A percentile compares a stretch with the other conserved stretches of the same genome.
phyloP scores from a whole-genome alignment of 30 jellyfish, hydroid and myxozoan species.

The Aurelia sp. region DNA sequence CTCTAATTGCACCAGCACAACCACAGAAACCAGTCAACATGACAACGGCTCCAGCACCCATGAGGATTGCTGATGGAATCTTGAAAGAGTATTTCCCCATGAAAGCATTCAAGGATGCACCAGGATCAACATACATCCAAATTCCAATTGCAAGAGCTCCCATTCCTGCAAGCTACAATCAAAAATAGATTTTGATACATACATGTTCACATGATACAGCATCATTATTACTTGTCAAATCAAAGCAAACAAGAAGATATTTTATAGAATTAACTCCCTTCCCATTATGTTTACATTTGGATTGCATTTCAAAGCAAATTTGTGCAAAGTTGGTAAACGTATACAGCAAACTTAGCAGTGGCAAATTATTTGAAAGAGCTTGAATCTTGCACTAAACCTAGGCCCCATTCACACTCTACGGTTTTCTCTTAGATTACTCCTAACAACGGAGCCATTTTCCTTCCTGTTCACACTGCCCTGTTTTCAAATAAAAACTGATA shows the following conservation, averaged over 20 bases:
- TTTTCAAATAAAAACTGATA: too few species aligned
- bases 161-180: conserved; percentile 83
- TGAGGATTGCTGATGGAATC: conserved; percentile 82
- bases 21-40: conserved; percentile 93
- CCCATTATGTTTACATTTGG: too few species aligned
- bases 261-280: too few species aligned
- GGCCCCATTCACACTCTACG: too few species aligned
- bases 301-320: too few species aligned
- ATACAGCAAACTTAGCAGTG: too few species aligned
- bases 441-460: too few species aligned
- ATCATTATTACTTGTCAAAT: background rate
- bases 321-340: too few species aligned
- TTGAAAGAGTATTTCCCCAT: conserved; percentile 83
- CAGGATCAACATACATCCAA: conserved; percentile 92
- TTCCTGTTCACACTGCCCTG: too few species aligned
- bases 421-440: too few species aligned
- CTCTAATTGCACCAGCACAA: conserved; percentile 86
- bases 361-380: too few species aligned
- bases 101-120: conserved; percentile 60
- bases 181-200: background rate
- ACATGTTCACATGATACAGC: background rate
- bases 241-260: background rate
- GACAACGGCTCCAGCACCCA: conserved; percentile 89
- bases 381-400: too few species aligned
- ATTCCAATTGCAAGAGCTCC: conserved; percentile 92